phyloP scores from a whole-genome alignment of 1,140 invertebrate species.

The Drosophila nannoptera region DNA sequence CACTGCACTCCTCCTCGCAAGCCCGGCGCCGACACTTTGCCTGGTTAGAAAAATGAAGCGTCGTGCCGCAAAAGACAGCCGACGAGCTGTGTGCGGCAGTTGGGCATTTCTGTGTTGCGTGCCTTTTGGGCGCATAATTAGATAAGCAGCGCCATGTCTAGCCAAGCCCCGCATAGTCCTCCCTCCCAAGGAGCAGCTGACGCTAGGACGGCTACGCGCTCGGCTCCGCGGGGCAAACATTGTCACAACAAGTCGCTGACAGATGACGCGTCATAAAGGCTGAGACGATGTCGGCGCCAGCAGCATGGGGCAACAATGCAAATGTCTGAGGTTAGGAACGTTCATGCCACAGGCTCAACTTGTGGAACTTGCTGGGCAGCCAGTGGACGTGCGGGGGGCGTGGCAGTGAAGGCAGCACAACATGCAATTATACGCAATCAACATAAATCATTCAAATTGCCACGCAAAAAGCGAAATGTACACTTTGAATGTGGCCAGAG shows the following conservation, averaged over 20 bases:
- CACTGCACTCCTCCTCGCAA: neutral
- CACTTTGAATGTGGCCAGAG: conserved; percentile 40
- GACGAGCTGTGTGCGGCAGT: conserved; percentile 14
- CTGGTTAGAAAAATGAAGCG: conserved; percentile 69
- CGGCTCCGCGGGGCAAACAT: conserved; percentile 1
- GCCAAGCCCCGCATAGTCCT: conserved; percentile 14
- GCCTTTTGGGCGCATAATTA: conserved; percentile 67
- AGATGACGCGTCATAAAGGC: conserved; percentile 73
- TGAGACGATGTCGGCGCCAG: conserved; percentile 17
- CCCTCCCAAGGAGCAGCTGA: too few relatives aligned
- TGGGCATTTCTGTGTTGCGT: conserved; percentile 64
- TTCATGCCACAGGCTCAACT: conserved; percentile 15
- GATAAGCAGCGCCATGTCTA: conserved; percentile 60
- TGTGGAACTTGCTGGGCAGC: neutral
- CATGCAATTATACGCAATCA: conserved; percentile 76
- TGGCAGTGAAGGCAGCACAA: conserved; percentile 42
- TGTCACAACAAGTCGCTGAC: conserved; percentile 71
- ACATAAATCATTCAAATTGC: conserved; percentile 77
- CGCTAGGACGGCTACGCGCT: neutral
- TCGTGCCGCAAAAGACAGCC: conserved; percentile 68
- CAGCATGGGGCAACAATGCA: conserved; percentile 48
- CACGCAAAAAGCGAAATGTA: conserved; percentile 44
- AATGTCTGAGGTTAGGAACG: conserved; percentile 62
- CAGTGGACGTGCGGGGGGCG: neutral
- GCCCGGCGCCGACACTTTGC: neutral